Base-by-base conservation (phyloP, 2,797 vertebrate genomes). In the Chromis chromis region DNA sequence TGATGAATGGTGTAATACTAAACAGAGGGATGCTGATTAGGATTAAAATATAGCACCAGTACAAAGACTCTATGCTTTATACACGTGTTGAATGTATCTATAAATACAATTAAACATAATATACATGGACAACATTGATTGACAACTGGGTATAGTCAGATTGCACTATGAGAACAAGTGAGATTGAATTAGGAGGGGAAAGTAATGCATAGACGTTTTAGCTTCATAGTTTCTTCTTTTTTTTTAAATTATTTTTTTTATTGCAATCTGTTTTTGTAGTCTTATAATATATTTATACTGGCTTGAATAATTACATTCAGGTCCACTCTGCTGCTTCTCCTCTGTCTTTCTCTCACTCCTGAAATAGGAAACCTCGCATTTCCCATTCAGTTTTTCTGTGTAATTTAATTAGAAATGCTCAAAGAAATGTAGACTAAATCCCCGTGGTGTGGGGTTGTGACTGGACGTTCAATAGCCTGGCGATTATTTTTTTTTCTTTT, bases 321-420 rank as follows among this genome's bases (percentile, higher is more conserved):
- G 11, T 24, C 31, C 42, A 81, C 79, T 84, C 66, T 71, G 22
- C 71, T 69, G 31, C 52, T 67, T 64, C 63, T 55, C 2, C 6
- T 44, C 44, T 44, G 27, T 33, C 33, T 54, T 77, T 77, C 72
- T 71, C 25, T 72, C 57, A 59, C 28, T 67, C 50, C 60, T 86
- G 88, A 84, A 88, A 88, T 63, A 78, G 64, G 80, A 90, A 83
- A 80, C 82, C 71, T 68, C 59, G 60, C 69, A 78, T 79, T 68
- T 64, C 53, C 66, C 69, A 76, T 87, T 88, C 66, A 81, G 36
- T 74, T 81, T 25, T 71, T 75, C 75, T 57, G 63, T 69, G 73
- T 84, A 79, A 89, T 92, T 82, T 73, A 88, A 89, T 92, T 89
- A 80, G 62, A 80, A 72, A 78, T 52, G 76, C 82, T 83, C 59